Percentiles rank a stretch among this genome's conserved stretches.
These are phyloP conservation scores for Netta rufina DNA, from an alignment of 2,797 vertebrate genomes.

Conservation along the genomic window DNA sequence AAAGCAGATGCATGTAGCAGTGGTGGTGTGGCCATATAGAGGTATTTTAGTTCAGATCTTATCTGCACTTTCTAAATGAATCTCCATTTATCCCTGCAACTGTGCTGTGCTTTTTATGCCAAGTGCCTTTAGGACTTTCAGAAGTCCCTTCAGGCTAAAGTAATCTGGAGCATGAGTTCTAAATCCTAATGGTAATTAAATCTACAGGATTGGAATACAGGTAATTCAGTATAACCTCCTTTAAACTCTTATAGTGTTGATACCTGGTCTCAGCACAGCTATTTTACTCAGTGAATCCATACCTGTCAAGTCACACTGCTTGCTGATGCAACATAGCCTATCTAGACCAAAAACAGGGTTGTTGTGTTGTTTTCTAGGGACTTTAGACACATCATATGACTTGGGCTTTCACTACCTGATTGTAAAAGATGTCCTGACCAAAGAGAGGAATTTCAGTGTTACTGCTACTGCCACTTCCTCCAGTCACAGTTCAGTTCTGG, in stretches of 20 bases:
- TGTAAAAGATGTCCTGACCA: neutral
- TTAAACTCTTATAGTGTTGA: neutral
- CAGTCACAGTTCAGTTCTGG: neutral
- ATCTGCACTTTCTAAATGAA: neutral
- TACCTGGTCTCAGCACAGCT: neutral
- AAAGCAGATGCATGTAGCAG: neutral
- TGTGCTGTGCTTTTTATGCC: neutral
- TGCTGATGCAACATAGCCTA: neutral
- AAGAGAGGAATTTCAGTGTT: neutral
- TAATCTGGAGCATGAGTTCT: neutral
- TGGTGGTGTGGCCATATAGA: neutral
- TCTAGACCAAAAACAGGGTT: neutral
- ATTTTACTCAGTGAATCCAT: neutral
- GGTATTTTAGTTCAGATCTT: neutral
- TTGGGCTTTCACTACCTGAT: neutral
- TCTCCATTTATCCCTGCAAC: neutral
- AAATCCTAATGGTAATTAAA: neutral
- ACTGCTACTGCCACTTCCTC: neutral
- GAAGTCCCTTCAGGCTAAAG: neutral
- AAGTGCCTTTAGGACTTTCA: neutral
- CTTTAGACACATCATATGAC: neutral
- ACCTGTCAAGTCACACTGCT: neutral
- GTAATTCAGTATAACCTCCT: neutral
- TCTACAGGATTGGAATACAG: neutral
- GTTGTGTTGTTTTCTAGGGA: neutral